Evolutionary conservation across 2,797 vertebrate genomes (phyloP), one percentile per base, ranked within the genome.

Genomic region (Dendrocincla tyrannina): DNA sequence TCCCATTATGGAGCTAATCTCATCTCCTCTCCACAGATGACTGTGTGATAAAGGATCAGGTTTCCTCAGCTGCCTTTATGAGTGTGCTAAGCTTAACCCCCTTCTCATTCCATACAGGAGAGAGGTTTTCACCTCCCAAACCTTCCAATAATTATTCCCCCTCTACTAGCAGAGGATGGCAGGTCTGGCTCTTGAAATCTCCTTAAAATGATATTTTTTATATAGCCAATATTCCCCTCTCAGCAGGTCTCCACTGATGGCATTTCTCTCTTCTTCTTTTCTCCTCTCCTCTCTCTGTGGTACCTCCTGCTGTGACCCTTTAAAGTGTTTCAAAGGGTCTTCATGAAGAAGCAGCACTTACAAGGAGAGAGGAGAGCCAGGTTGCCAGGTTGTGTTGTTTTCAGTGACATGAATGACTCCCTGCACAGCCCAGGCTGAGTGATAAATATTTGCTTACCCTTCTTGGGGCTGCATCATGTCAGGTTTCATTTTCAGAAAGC

Each of bases 141-240:
- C 67, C 58, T 63, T 93, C 83, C 66, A 7, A 5, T 30, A 46
- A 84, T 89, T 89, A 63, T 73, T 93, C 77, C 70, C 66, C 80
- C 60, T 73, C 63, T 70, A 94, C 63, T 93, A 92, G 66, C 24
- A 3, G 17, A 92, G 68, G 58, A 62, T 60, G 72, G 70, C 68
- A 85, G 56, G n/a, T 70, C 49, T 91, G 85, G 44, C 44, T 25
- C 56, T 72, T 64, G 86, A 60, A 86, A 91, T 64, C 44, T 55
- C 22, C 67, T 93, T 94, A 78, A 85, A 69, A 81, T 15, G 28
- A 78, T 77, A 92, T 88, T 79, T 79, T 93, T 96, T 80, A 23
- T 66, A 69, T 56, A 91, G 42, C 30, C 80, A 88, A 82, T 78
- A 67, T 44, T 81, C 68, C 63, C 49, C 17, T 76, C 80, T 74